Evolutionary conservation across 2,797 vertebrate species (phyloP), one percentile per base, ranked within the genome.

Genomic region (Megalops cyprinoides): DNA sequence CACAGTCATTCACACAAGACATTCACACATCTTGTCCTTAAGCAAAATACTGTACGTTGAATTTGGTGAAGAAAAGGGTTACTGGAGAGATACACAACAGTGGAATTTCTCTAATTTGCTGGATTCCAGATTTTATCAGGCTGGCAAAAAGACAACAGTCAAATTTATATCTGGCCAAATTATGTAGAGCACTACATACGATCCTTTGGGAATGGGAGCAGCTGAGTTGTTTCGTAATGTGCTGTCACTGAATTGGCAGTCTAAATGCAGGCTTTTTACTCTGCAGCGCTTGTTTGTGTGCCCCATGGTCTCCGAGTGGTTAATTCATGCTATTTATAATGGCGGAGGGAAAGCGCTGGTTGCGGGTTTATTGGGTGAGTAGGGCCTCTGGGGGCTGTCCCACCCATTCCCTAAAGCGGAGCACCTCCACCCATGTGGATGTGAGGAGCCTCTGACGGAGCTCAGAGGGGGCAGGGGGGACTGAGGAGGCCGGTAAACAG

Each of bases 361-460:
- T 86, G 74, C 7, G 69, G 25, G 25, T 53, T 15, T 0, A 80
- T 86, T 82, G 79, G 88, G 88, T 81, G 20, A 12, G 78, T 81
- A 83, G 85, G 81, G 86, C 87, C 90, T 87, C 86, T 86, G 28
- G 31, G 23, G 80, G 80, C 83, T 0, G 86, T 87, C 89, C 87
- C 88, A 77, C 89, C 89, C 89, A 86, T 81, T 85, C 82, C 46
- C 86, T 71, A 84, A 92, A 88, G 88, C 88, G 88, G 88, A 58
- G 87, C 75, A 76, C 77, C 87, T 49, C 87, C 90, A 86, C 90
- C 92, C 89, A 39, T 73, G 14, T 42, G 78, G 84, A 86, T 86
- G 82, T 88, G 89, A 89, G 78, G 77, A 77, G 58, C 25, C n/a
- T n/a, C n/a, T n/a, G n/a, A n/a, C n/a, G n/a, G n/a, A n/a, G n/a